Base-by-base conservation (phyloP, 2,113 vertebrate species). In the Oncorhynchus tshawytscha region DNA sequence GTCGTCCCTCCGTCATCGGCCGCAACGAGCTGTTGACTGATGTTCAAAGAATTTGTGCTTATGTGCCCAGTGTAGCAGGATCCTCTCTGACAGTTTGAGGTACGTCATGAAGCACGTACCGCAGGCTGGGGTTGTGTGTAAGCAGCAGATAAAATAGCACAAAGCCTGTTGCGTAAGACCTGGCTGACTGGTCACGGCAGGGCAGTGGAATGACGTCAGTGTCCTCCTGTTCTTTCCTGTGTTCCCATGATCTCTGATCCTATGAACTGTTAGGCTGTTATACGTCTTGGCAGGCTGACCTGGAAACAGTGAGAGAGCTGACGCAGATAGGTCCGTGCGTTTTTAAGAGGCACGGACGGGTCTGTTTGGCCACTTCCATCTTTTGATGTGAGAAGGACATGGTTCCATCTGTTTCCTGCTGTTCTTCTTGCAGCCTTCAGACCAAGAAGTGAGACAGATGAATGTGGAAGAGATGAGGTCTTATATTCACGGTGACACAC, bases 361-460 rank as follows among this genome's bases (percentile, higher is more conserved):
- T 24, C 16, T 16, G 25, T 67, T 29, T 67, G 66, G 5, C 5
- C 29, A 34, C 16, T 16, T 29, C 25, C 20, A 18, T 5, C 29
- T 81, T 86, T 75, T 29, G 76, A 71, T 66, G 20, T 62, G 59
- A 62, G 82, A 76, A 83, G 86, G 83, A 82, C 83, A 48, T 18
- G 25, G 80, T 68, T 86, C 81, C 86, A 86, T 92, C 88, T 90
- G 83, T 89, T 93, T 88, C 86, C 86, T 89, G 88, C 75, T 78
- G 84, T 68, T 5, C 15, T 27, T 3, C 67, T 83, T 67, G 81
- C 74, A 4, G 71, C 70, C 5, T 75, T 82, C 71, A 4, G 73
- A 83, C 39, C 67, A 76, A 57, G 51, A 79, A 73, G 68, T 16
- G 74, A 88, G 78, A 87, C 73, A 76, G 68, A 83, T 77, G 79